phyloP scores from a whole-genome alignment of 2,113 vertebrate genomes.

The Pangasianodon hypophthalmus region DNA sequence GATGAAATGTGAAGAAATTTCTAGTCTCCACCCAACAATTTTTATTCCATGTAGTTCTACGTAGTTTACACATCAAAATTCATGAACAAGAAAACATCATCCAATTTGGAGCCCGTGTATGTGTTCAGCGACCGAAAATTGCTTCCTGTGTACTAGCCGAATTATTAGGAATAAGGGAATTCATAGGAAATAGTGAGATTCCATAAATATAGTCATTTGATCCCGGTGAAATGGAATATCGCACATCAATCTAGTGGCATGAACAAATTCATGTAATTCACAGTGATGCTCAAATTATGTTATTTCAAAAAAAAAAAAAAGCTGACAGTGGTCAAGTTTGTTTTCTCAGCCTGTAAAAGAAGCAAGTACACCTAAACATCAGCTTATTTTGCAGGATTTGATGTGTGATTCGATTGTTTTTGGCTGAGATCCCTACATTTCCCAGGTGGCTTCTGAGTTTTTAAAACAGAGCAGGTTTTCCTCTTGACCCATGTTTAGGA shows the following conservation, averaged over 20 bases:
- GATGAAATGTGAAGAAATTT: background rate
- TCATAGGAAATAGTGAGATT: constrained; percentile 11
- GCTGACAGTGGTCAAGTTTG: background rate
- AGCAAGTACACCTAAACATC: background rate
- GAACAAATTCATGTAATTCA: background rate
- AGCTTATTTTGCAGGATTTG: background rate
- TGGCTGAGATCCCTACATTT: background rate
- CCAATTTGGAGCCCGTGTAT: background rate
- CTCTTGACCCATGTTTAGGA: constrained; percentile 27
- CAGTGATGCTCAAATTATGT: background rate
- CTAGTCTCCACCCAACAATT: too few species aligned
- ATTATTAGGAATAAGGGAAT: background rate
- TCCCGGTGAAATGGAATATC: constrained; percentile 26
- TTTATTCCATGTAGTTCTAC: background rate
- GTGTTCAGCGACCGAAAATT: background rate
- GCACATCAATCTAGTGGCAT: background rate
- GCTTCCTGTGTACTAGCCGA: background rate
- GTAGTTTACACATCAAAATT: background rate
- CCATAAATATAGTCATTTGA: constrained; percentile 16
- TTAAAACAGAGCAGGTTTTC: constrained; percentile 24
- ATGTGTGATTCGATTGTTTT: background rate
- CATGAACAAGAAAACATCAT: background rate
- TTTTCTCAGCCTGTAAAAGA: background rate
- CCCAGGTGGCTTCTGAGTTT: background rate
- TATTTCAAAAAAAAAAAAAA: background rate